Base-by-base conservation (phyloP, 2,888 invertebrate genomes). In the Polymixis lichenea region DNA sequence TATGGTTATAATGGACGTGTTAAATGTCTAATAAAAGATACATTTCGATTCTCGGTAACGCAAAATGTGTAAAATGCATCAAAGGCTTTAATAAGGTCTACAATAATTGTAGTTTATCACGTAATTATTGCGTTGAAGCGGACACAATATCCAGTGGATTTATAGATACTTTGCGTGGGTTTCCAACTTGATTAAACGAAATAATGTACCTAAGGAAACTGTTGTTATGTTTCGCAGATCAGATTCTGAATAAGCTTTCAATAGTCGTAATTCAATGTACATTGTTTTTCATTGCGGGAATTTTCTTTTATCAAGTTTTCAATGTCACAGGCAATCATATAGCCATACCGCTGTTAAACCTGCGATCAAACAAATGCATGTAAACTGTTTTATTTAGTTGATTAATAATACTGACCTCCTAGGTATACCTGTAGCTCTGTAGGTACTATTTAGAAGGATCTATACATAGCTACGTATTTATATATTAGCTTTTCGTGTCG, bases 71-170 rank as follows among this genome's bases (percentile, higher is more conserved):
- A 7, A 75, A 78, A 53, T 60, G 32, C 19, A 66, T 77, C 51
- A 53, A 64, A 53, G 3, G 25, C 28, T 64, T 56, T 17, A 77
- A 70, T 78, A 46, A 71, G 25, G 38, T 58, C 38, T 32, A 64
- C 80, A 79, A 78, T 80, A 70, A 84, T 79, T 79, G 79, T 84
- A 60, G 38, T 84, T 84, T 79, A 79, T 78, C 78, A 49, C 70
- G 58, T 83, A 65, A 78, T 83, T 38, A 68, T 56, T 53, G 43
- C 8, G 43, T 71, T 46, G 53, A 66, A 67, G 61, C 66, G 49
- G 58, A 72, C 55, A 65, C 83, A 60, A 80, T 83, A 78, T 25
- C 32, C 9, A 60, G 13, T 0, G 61, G 43, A 80, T 66, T 79
- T 70, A 66, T 65, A 46, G 43, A 3, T 46, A 64, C 5, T 51